Evolutionary conservation across 92 coral and sea anemone species (phyloP).

Genomic region (Parazoanthus atlanticus): DNA sequence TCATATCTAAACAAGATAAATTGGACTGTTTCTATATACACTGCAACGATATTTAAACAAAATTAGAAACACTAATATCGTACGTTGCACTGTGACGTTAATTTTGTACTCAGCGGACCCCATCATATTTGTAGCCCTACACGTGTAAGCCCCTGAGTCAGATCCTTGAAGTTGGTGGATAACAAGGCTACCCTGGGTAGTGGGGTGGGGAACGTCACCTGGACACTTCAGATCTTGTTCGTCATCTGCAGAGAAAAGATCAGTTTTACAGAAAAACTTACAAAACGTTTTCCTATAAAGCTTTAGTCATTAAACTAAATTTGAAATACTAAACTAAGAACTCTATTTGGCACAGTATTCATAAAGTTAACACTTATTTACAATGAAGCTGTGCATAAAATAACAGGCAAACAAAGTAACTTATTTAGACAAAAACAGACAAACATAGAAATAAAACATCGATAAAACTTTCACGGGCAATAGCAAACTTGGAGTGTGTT

Average conservation of each 20-base stretch:
- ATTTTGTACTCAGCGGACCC: slow-evolving; percentile 11
- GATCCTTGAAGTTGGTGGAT: slow-evolving; percentile 22
- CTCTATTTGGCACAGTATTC: too few species aligned
- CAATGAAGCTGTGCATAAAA: too few species aligned
- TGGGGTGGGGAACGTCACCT: slow-evolving; percentile 22
- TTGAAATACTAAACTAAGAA: too few species aligned
- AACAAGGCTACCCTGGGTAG: background rate
- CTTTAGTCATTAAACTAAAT: background rate
- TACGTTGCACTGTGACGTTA: slow-evolving; percentile 19
- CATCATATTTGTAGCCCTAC: slow-evolving; percentile 31
- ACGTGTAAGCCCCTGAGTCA: slow-evolving; percentile 10
- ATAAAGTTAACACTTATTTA: too few species aligned
- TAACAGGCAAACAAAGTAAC: too few species aligned
- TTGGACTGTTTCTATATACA: too few species aligned
- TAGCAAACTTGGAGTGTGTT: too few species aligned
- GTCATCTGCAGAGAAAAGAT: background rate
- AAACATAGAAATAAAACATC: too few species aligned
- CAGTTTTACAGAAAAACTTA: background rate
- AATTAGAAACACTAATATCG: background rate
- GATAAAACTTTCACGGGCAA: background rate
- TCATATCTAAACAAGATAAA: too few species aligned
- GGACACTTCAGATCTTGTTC: slow-evolving; percentile 6
- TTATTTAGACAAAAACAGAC: too few species aligned
- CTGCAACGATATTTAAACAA: too few species aligned
- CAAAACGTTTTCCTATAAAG: background rate